phyloP scores from a whole-genome alignment of 2,888 invertebrate species.

The Lasiommata megera region DNA sequence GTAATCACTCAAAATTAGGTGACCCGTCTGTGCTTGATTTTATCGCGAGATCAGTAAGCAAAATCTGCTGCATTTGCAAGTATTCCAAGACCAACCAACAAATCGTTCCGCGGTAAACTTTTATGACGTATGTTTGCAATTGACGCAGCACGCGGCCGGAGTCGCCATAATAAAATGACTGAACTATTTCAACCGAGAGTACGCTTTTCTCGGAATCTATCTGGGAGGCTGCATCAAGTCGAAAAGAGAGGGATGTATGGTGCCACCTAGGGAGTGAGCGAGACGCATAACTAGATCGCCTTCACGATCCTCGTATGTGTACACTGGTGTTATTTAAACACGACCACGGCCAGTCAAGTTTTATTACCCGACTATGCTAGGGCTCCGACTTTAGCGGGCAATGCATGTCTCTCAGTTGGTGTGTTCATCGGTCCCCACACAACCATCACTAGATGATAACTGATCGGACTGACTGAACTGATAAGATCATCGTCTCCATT shows the following conservation, averaged over 20 bases:
- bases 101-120: too few relatives aligned
- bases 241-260: slow-evolving; percentile 37
- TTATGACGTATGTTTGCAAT: too few relatives aligned
- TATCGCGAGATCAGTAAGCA: too few relatives aligned
- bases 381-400: background rate
- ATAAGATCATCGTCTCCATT: too few relatives aligned
- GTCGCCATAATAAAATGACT: background rate
- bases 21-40: too few relatives aligned
- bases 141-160: too few relatives aligned
- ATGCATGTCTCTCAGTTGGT: background rate
- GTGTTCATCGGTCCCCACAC: background rate
- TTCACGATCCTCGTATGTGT: slow-evolving; percentile 47
- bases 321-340: slow-evolving; percentile 52
- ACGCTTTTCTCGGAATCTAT: slow-evolving; percentile 58
- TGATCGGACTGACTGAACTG: too few relatives aligned
- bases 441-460: too few relatives aligned
- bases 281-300: slow-evolving; percentile 54
- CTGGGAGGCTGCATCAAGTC: slow-evolving; percentile 51
- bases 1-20: too few relatives aligned
- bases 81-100: too few relatives aligned
- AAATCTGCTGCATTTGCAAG: too few relatives aligned
- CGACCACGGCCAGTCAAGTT: slow-evolving; percentile 33
- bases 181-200: slow-evolving; percentile 27
- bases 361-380: background rate
- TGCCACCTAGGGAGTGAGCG: slow-evolving; percentile 33